phyloP scores from a whole-genome alignment of 2,888 invertebrate genomes.

The Mythimna loreyi region DNA sequence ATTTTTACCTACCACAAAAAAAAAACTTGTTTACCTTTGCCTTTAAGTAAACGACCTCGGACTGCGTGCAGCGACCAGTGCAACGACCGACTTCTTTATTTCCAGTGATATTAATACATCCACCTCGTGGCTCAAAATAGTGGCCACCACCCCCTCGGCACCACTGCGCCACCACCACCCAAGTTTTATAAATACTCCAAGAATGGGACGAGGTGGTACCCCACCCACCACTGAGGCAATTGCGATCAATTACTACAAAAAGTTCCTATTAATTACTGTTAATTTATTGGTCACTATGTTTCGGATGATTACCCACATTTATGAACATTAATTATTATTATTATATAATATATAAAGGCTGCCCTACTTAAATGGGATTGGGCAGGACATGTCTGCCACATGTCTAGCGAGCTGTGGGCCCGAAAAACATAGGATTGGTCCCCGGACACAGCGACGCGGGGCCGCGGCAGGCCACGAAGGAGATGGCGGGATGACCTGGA shows the following conservation, averaged over 20 bases:
- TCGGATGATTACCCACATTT: background rate
- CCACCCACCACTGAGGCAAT: background rate
- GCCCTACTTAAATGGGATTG: no score
- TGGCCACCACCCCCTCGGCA: background rate
- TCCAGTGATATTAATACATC: background rate
- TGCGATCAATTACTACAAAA: background rate
- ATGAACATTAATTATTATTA: no score
- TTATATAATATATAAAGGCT: no score
- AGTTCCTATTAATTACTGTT: background rate
- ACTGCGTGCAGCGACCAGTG: slow-evolving; percentile 6
- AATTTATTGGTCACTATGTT: background rate
- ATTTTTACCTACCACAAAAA: no score
- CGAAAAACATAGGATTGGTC: no score
- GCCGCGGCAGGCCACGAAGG: no score
- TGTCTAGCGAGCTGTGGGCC: no score
- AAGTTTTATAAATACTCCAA: slow-evolving; percentile 5
- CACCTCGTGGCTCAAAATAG: slow-evolving; percentile 18
- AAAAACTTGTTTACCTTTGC: background rate
- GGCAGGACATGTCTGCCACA: no score
- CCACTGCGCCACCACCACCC: slow-evolving; percentile 7
- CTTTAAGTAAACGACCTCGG: slow-evolving; percentile 1
- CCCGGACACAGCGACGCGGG: no score
- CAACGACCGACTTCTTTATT: background rate
- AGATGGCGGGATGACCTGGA: no score
- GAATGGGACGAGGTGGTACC: background rate